Evolutionary conservation across 2,113 vertebrate genomes (phyloP), one percentile per base, ranked within the genome.

Genomic region (Anguilla rostrata): DNA sequence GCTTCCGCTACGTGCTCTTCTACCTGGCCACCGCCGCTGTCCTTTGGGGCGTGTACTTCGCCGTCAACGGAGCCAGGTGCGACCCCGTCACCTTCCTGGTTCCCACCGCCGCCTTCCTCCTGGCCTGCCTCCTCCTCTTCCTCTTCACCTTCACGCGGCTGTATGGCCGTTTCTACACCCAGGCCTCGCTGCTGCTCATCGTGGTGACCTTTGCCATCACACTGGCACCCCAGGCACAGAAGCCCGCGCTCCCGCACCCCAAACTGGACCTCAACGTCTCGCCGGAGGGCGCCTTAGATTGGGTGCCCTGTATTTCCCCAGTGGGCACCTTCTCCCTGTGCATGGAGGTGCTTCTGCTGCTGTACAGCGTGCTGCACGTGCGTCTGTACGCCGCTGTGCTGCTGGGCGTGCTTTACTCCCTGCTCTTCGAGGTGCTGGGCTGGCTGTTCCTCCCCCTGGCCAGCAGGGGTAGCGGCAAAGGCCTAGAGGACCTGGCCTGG

Each of bases 241-340:
- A 92, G 1, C 88, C 90, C 20, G 85, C 90, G 46, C 93, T 94
- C 81, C 88, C 91, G 6, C 86, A 89, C 83, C 87, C 87, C 91
- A 49, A 92, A 39, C 89, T 93, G 87, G 90, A 88, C 39, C 90
- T 87, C 88, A 96, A 97, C 94, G 86, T 5, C 0, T 20, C 66
- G 85, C 40, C 26, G n/a, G 8, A 8, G 88, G 66, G 16, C 40
- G 40, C 46, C 56, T 18, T 3, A 2, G 56, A 71, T 22, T 3
- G 22, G 7, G 93, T 92, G 56, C 93, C 94, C 41, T 98, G 97
- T 91, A 95, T 99, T 84, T 99, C 98, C 80, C 97, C 97, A 5
- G 97, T 99, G 41, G 98, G 98, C 88, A 97, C 97, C 83, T 99
- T 99, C 90, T 98, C 98, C 79, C 96, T 99, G 90, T 98, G 98